Evolutionary conservation across 2,797 vertebrate species (phyloP), one percentile per base, ranked within the genome.

Genomic region (Chloroceryle amazona): DNA sequence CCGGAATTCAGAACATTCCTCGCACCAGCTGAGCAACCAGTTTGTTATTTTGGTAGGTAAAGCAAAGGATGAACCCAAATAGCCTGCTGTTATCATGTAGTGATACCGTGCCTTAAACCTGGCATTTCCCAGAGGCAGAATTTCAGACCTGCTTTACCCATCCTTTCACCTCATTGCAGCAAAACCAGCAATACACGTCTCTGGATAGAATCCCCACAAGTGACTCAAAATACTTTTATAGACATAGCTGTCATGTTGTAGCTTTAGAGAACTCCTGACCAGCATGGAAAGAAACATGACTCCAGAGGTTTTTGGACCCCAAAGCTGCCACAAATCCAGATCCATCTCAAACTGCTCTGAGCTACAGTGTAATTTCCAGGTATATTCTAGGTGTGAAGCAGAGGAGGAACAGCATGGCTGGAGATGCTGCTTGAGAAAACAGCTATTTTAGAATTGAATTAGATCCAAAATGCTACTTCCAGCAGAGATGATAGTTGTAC

Each of bases 231-330:
- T 16, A 54, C 39, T 82, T 75, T 2, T 63, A 16, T 31, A 75
- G 63, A 7, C 15, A 12, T 6, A 81, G 61, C 4, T 1, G 3
- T 20, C 60, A 58, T 1, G 0, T 47, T 41, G 26, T 7, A 54
- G 28, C 26, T 73, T 80, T 29, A 73, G 13, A 67, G 19, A 87
- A 17, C n/a, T 67, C 76, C 65, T 76, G 29, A 51, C 22, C 71
- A 67, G 54, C 13, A 29, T 0, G 6, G 33, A 49, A 67, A 82
- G 28, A 82, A 93, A 49, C 9, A 39, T 0, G 0, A 68, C 20
- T 82, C 12, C 28, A 49, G 22, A 70, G 35, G 13, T 3, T 62
- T 62, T 31, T 29, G 60, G 46, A 70, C 22, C 19, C 21, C 22
- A 49, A 71, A 67, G 47, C 52, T 78, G 39, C 22, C 55, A 73